Base-by-base conservation (phyloP, 2,888 invertebrate species). In the Therioaphis trifolii region DNA sequence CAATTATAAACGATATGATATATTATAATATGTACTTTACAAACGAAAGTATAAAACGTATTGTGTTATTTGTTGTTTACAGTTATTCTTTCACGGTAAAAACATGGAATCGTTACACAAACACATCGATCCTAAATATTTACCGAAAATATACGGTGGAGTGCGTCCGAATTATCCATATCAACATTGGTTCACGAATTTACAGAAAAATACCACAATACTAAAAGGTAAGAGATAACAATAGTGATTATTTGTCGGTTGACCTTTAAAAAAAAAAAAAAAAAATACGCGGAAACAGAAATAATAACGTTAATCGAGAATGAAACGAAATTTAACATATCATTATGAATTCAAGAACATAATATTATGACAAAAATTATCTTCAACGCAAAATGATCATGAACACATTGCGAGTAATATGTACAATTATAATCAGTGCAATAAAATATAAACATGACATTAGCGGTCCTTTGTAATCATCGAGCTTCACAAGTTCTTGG, bases 121-220 rank as follows among this genome's bases (percentile, higher is more conserved):
- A 85, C 93, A 94, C 87, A 92, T 95, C 18, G 89, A 90, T 58
- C 93, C 93, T 0, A 92, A 92, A 68, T 91, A 91, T 88, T 89
- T 95, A 61, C 95, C 95, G 1, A 92, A 92, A 87, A 90, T 90
- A 77, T 94, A 93, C 86, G 93, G 93, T 0, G 94, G 94, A 0
- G 88, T 88, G 14, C 92, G 93, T 88, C 93, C 93, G 0, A 94
- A 95, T 87, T 92, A 93, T 87, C 90, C 92, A 0, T 94, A 94
- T 87, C 92, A 91, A n/a, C 91, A 92, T 84, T 95, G 95, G 95
- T 89, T 94, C 66, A 92, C 92, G 58, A 91, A 91, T 4, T 89
- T 94, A 58, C 90, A 89, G 85, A 90, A 90, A 82, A 91, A 91
- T 79, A 90, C 90, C 18, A 88, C 87, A 52, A 90, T 95, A 69